Base-by-base conservation (phyloP, 1,140 invertebrate genomes). In the Papilio aristodemus region DNA sequence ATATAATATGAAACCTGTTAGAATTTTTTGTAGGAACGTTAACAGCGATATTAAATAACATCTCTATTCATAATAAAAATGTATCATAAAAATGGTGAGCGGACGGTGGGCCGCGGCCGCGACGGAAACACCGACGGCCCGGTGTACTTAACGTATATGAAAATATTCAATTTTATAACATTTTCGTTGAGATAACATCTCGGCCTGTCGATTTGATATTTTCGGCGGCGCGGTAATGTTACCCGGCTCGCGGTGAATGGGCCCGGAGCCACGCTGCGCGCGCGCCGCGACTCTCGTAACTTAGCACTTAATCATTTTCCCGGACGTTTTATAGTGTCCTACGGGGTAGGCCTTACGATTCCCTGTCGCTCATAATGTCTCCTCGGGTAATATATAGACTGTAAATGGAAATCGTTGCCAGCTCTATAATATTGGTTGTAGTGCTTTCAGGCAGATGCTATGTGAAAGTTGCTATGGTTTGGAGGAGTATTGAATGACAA, bases 161-260 rank as follows among this genome's bases (percentile, higher is more conserved):
- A 89, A 84, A 91, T 91, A 87, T 91, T 91, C 85, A 91, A 91
- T 90, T 89, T 91, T 91, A 91, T 87, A 87, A 89, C 86, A 86
- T 89, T 89, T 50, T 80, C 80, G 74, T 75, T 68, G 74, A 80
- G 87, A 89, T 89, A 90, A 85, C 80, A 90, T 90, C 87, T 79
- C 70, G 62, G 76, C 73, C 78, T 86, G 89, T 87, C 87, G 89
- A 91, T 87, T 89, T 89, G 85, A 91, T 89, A 86, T 91, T 89
- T 91, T 89, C 86, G 86, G 87, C 86, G 85, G 84, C 86, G 82
- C 87, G 75, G 87, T 89, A 87, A 89, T 88, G 78, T 85, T 86
- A 87, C 89, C 81, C 73, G 69, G 41, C 71, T 75, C 71, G 58
- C 73, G 73, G 75, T 87, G 85, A 87, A 89, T 89, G 86, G 80